These are phyloP conservation scores for Chrysotoxum bicinctum DNA, from an alignment of 2,888 invertebrate genomes.

Conservation along the genomic window DNA sequence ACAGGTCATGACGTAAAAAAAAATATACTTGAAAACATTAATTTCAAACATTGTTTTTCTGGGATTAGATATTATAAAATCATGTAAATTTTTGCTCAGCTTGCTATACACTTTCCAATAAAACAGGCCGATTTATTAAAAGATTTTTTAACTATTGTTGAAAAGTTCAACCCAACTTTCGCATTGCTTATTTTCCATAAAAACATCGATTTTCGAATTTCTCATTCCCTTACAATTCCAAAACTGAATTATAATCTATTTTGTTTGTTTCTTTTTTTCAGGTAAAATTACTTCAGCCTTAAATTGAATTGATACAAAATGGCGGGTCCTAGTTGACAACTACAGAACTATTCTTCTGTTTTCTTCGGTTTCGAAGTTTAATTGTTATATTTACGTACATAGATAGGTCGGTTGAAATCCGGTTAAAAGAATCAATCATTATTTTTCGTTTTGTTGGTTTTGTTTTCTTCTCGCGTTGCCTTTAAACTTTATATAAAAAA, in stretches of 20 bases:
- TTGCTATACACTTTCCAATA: not conserved
- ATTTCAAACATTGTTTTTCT: too few relatives aligned
- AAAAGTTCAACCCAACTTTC: too few relatives aligned
- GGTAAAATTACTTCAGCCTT: conserved; percentile 50
- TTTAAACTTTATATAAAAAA: conserved; percentile 24
- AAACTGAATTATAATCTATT: not conserved
- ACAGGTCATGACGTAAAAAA: too few relatives aligned
- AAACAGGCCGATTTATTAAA: too few relatives aligned
- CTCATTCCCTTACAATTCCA: not conserved
- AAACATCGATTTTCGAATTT: not conserved
- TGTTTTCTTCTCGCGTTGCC: conserved; percentile 22
- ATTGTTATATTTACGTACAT: not conserved
- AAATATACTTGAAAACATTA: too few relatives aligned
- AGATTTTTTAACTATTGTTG: too few relatives aligned
- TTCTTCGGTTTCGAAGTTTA: conserved; percentile 28
- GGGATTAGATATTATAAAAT: too few relatives aligned
- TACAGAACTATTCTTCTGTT: conserved; percentile 29
- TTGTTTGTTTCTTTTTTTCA: conserved; percentile 44
- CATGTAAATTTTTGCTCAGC: too few relatives aligned
- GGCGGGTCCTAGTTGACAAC: conserved; percentile 70
- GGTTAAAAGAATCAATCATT: not conserved
- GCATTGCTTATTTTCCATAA: not conserved
- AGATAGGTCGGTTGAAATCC: conserved; percentile 26
- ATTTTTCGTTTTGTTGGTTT: not conserved
- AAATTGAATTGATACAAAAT: conserved; percentile 55